Evolutionary conservation across 2,797 vertebrate species (phyloP), one percentile per base, ranked within the genome.

Genomic region (Siniperca obscura): DNA sequence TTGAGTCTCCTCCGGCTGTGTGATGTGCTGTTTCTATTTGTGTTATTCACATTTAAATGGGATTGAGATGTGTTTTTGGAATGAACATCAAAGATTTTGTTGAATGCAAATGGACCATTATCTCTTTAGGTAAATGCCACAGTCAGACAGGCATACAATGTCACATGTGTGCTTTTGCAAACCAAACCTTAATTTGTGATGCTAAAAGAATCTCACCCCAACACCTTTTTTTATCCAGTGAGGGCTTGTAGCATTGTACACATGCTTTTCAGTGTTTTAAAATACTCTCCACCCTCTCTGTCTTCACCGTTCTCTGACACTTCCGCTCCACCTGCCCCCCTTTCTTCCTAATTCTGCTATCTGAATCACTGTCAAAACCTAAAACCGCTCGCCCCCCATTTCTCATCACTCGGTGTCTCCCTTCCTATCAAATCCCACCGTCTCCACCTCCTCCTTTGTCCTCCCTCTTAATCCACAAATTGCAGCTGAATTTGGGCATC

Each of bases 341-440:
- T 44, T 46, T 84, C 42, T 22, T 74, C 64, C 52, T 22, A 61
- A 81, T 73, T 70, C 64, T 70, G 27, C n/a, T 22, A 7, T 56
- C 57, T 85, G 76, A 82, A 70, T 87, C 78, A 73, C 64, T 30
- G 53, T 65, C 30, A 69, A 69, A 75, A 68, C 55, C 59, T 56
- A 7, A 79, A 80, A 70, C 42, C n/a, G 16, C n/a, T 75, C 52
- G 1, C 74, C 40, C 70, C 44, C 50, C 42, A 27, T 84, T 80
- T 80, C 38, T 82, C 52, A 67, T 46, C 46, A 55, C 22, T 44
- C 3, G 0, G 21, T 64, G 55, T 81, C 38, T 66, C 42, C 76
- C 50, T 53, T 75, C 48, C 16, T 42, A 34, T 84, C 34, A 56
- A 36, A 78, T 81, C 75, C 75, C 52, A 70, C 44, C 27, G 0